Conservation (phyloP, 2,797 vertebrate species). For the Graptemys geographica region DNA sequence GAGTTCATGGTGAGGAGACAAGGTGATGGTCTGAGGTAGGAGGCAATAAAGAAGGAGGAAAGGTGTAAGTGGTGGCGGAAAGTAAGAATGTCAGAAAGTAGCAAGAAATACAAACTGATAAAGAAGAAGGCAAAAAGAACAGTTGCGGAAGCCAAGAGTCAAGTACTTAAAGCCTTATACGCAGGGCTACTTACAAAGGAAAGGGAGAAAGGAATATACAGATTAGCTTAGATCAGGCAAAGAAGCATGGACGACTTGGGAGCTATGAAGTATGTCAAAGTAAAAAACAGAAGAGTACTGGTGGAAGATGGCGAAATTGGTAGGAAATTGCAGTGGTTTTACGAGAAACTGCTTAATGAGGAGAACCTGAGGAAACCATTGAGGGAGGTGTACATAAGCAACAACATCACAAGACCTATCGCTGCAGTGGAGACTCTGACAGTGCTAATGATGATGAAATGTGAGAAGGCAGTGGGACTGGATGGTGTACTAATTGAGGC, state of each 20-base stretch:
- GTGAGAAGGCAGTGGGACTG: background rate
- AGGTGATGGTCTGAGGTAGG: background rate
- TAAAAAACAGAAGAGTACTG: background rate
- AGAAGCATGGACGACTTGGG: background rate
- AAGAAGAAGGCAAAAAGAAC: background rate
- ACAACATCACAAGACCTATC: background rate
- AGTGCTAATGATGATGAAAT: background rate
- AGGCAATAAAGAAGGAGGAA: background rate
- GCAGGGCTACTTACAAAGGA: background rate
- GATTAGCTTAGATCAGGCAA: background rate
- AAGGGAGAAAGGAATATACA: background rate
- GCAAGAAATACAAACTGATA: background rate
- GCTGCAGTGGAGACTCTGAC: background rate
- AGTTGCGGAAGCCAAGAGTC: background rate
- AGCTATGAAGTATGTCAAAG: background rate
- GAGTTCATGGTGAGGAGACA: background rate
- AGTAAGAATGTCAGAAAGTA: background rate
- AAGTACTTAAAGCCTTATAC: background rate
- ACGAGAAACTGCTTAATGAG: background rate
- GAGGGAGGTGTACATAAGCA: background rate
- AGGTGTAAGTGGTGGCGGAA: background rate
- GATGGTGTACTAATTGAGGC: background rate
- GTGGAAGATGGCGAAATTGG: background rate
- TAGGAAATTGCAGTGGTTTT: background rate
- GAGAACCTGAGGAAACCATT: background rate